These are phyloP conservation scores for Apodemus sylvaticus DNA, from an alignment of 2,113 vertebrate species.

Conservation along the genomic window DNA sequence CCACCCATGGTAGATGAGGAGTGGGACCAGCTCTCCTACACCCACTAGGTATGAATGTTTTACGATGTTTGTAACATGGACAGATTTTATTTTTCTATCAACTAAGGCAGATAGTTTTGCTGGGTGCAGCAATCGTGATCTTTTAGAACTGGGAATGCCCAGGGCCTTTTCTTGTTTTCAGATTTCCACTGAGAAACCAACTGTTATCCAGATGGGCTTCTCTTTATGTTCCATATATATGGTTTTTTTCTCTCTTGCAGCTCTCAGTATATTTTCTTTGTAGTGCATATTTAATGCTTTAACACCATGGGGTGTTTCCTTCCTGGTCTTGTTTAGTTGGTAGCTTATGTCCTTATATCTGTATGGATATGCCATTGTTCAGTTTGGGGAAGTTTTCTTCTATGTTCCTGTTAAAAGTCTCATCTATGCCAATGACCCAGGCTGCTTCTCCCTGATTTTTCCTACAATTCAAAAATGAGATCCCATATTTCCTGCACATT, in stretches of 20 bases:
- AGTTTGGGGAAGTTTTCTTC: background rate
- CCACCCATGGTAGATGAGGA: too few relatives aligned
- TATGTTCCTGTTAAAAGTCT: background rate
- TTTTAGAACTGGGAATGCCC: background rate
- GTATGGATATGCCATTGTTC: background rate
- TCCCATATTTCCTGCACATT: background rate
- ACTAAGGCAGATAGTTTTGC: background rate
- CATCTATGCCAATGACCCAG: background rate
- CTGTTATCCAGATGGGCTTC: background rate
- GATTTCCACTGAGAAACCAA: background rate
- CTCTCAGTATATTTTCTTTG: background rate
- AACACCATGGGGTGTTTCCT: background rate
- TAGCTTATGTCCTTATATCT: background rate
- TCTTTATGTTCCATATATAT: background rate
- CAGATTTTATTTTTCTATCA: background rate
- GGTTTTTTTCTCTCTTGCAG: background rate
- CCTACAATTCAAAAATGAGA: background rate
- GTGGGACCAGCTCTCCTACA: too few relatives aligned
- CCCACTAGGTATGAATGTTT: background rate
- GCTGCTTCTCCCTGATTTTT: background rate
- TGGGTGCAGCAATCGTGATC: background rate
- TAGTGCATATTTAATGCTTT: background rate
- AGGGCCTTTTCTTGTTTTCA: background rate
- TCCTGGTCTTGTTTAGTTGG: background rate
- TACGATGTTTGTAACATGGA: background rate